These are phyloP conservation scores for Coreoperca whiteheadi DNA, from an alignment of 2,113 vertebrate species.

Conservation along the genomic window DNA sequence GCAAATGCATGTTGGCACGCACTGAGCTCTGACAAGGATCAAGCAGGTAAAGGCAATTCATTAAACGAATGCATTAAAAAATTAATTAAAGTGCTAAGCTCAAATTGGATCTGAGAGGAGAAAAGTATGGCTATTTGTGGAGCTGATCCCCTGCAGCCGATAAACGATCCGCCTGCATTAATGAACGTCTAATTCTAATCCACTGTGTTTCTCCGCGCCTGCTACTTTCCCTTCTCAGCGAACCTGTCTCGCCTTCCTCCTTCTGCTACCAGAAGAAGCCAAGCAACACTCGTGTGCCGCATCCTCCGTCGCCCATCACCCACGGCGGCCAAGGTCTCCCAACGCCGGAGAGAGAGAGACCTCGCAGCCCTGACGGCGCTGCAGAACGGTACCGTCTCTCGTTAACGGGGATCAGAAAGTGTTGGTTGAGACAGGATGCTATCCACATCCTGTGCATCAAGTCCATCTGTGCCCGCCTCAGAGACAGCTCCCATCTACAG, in stretches of 20 bases:
- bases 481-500: constrained; percentile 18
- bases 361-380: constrained; percentile 62
- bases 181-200: constrained; percentile 30
- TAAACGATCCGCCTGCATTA: constrained; percentile 20
- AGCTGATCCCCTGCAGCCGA: constrained; percentile 16
- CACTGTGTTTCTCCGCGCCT: background rate
- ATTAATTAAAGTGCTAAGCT: background rate
- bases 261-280: constrained; percentile 29
- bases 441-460: constrained; percentile 53
- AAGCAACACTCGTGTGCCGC: constrained; percentile 46
- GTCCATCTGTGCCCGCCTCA: constrained; percentile 67
- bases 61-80: background rate
- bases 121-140: constrained; percentile 2
- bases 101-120: background rate
- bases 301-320: constrained; percentile 34
- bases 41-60: background rate
- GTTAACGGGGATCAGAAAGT: constrained; percentile 70
- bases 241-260: constrained; percentile 43
- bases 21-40: background rate
- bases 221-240: constrained; percentile 28
- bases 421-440: constrained; percentile 67
- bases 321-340: constrained; percentile 29
- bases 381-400: constrained; percentile 59
- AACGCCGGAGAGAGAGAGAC: constrained; percentile 54
- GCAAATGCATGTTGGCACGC: background rate